Conservation (phyloP, 2,888 invertebrate species). For the Tachina fera region DNA sequence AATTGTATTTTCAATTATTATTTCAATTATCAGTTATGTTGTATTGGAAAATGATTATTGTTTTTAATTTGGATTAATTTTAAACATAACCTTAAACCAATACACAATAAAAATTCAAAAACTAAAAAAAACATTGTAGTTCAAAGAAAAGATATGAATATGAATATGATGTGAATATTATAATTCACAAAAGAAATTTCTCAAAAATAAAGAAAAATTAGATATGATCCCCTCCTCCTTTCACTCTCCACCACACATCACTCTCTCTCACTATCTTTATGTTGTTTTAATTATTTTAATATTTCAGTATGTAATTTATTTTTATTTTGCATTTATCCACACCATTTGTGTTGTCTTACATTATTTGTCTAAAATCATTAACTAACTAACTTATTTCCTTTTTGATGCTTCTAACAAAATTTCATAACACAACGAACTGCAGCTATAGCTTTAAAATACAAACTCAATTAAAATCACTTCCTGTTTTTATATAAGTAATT, state of each 20-base stretch:
- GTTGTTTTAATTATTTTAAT: neutral
- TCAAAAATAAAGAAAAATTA: too few relatives aligned
- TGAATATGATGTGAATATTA: too few relatives aligned
- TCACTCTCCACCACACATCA: too few relatives aligned
- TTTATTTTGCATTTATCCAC: constrained; percentile 12
- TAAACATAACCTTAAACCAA: too few relatives aligned
- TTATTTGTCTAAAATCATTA: constrained; percentile 28
- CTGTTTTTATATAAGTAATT: constrained; percentile 67
- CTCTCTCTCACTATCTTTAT: neutral
- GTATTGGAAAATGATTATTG: neutral
- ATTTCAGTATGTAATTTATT: constrained; percentile 1
- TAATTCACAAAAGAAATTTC: too few relatives aligned
- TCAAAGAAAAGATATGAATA: too few relatives aligned
- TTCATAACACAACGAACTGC: constrained; percentile 21
- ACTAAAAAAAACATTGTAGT: too few relatives aligned
- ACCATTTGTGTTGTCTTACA: constrained; percentile 18
- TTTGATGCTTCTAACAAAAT: constrained; percentile 39
- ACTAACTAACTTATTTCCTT: constrained; percentile 6
- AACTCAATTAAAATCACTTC: constrained; percentile 41
- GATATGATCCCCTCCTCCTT: too few relatives aligned
- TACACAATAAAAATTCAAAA: too few relatives aligned
- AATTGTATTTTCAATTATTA: neutral
- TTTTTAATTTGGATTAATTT: neutral
- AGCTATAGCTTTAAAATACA: constrained; percentile 39
- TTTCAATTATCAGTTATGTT: neutral